Evolutionary conservation across 2,113 vertebrate genomes (phyloP), one percentile per base, ranked within the genome.

Genomic region (Psilopsiagon aurifrons): DNA sequence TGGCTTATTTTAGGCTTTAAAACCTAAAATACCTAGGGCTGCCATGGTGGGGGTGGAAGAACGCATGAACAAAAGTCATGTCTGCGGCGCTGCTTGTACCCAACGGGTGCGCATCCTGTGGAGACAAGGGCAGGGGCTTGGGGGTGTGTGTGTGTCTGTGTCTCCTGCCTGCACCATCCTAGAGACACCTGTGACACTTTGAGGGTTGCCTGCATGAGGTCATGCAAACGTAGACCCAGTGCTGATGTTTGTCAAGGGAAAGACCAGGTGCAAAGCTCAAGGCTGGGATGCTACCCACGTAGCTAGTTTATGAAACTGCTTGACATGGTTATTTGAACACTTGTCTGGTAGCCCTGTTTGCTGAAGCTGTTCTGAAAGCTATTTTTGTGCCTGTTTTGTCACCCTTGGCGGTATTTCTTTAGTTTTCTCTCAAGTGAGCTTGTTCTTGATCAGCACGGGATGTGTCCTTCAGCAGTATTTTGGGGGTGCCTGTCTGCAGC

Each of bases 81-180:
- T 31, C 24, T 63, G 70, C 13, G 13, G 62, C 59, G 62, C 11
- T 1, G 0, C 49, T n/a, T 16, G 27, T 63, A 47, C 51, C 16
- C 41, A 18, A 7, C 64, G 39, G 1, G 0, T 0, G 0, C 10
- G 1, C 3, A 3, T 73, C 37, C 55, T 6, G 1, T 0, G 0
- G 55, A 59, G 41, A 23, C 12, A 9, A 9, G 46, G 19, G 22
- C 39, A 37, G 47, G 35, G 57, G 33, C 29, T 12, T 44, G 39
- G 18, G 3, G 10, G 23, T 39, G 39, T 39, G 39, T 39, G 62
- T 10, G 23, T 39, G 39, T 39, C 9, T 39, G 62, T 10, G 7
- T 52, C 24, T 75, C 17, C n/a, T 39, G 20, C 41, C 39, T 5
- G 29, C 35, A 8, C 37, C 19, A 6, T 5, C 3, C 18, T 44